phyloP scores from a whole-genome alignment of 2,113 vertebrate genomes.

The Patagioenas fasciata region DNA sequence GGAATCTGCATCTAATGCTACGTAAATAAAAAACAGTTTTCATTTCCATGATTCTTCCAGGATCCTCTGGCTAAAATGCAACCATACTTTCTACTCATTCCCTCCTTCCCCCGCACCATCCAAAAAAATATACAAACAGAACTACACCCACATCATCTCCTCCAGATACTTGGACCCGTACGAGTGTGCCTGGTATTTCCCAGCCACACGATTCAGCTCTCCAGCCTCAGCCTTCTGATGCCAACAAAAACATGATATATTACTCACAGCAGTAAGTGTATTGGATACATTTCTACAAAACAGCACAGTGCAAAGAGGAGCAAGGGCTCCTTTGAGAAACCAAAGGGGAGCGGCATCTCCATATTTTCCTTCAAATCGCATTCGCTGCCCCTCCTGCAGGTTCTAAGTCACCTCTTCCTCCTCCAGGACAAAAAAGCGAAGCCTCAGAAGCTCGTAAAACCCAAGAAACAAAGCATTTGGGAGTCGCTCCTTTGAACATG shows the following conservation, averaged over 20 bases:
- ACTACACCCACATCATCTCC: slow-evolving; percentile 34
- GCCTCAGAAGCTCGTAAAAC: slow-evolving; percentile 3
- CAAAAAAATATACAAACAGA: slow-evolving; percentile 24
- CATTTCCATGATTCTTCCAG: not conserved
- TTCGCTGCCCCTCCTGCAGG: not conserved
- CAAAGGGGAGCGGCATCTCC: not conserved
- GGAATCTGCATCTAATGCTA: not conserved
- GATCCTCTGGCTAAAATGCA: not conserved
- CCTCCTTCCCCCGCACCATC: not conserved
- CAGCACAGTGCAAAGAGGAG: not conserved
- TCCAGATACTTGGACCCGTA: not conserved
- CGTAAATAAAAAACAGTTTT: not conserved
- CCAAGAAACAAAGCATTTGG: slow-evolving; percentile 20
- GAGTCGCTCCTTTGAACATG: slow-evolving; percentile 36
- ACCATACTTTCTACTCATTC: not conserved
- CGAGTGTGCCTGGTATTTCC: slow-evolving; percentile 20
- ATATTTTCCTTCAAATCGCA: not conserved
- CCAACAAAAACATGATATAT: slow-evolving; percentile 32
- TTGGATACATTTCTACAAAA: not conserved
- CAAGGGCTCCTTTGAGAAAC: slow-evolving; percentile 6
- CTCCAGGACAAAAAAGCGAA: not conserved
- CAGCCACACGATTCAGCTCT: not conserved
- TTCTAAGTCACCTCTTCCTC: slow-evolving; percentile 7
- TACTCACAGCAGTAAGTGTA: not conserved
- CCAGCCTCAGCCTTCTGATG: not conserved